Evolutionary conservation across 2,797 vertebrate genomes (phyloP).

Genomic region (Phoxinus dragarum): DNA sequence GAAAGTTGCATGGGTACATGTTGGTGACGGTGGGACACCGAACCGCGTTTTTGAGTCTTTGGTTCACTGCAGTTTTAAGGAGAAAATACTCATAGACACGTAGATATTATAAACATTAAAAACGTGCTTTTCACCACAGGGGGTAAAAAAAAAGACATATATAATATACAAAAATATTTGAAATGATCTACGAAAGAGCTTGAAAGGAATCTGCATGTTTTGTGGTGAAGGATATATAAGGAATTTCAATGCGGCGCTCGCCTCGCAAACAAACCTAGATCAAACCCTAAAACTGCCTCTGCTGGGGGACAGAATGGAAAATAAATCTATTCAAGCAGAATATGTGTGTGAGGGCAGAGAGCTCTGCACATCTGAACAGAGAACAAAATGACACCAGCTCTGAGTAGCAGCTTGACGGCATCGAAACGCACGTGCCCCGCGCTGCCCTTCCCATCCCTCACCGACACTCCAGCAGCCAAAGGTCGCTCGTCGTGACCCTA

Average conservation of each 20-base stretch:
- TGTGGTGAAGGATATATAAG: not conserved
- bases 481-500: conserved; percentile 58
- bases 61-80: no score
- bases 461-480: conserved; percentile 18
- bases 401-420: conserved; percentile 41
- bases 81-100: no score
- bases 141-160: no score
- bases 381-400: conserved; percentile 10
- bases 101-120: no score
- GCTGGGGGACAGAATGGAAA: not conserved
- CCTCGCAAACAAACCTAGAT: not conserved
- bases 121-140: no score
- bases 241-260: not conserved
- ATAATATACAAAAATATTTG: not conserved
- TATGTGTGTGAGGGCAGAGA: not conserved
- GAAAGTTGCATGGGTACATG: no score
- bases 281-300: not conserved
- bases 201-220: not conserved
- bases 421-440: conserved; percentile 10
- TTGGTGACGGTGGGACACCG: no score
- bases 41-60: no score
- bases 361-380: not conserved
- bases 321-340: conserved; percentile 19
- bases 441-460: conserved; percentile 8
- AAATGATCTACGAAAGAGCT: not conserved